Conservation (phyloP, 2,113 vertebrate species). For the Bolborhynchus lineola region DNA sequence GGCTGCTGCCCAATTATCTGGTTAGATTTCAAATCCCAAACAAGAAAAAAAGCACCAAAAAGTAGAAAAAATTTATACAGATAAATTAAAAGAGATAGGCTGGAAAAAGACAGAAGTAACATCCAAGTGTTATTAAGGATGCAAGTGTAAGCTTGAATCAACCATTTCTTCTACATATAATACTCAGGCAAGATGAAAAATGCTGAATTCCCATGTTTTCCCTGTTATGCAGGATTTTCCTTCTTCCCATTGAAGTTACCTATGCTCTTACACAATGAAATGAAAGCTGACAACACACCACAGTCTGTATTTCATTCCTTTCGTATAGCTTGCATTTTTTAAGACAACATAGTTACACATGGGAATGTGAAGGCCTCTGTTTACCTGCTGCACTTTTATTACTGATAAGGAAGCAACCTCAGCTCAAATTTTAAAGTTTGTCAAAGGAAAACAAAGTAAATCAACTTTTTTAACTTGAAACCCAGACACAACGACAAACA, state of each 20-base stretch:
- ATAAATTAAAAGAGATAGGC: background rate
- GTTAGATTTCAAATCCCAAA: background rate
- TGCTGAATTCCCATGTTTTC: background rate
- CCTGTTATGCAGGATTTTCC: background rate
- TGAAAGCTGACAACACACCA: background rate
- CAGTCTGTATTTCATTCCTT: background rate
- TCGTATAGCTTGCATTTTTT: background rate
- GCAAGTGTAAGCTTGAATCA: background rate
- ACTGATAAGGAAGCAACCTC: background rate
- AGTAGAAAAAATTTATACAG: background rate
- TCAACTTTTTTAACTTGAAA: background rate
- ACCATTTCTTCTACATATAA: background rate
- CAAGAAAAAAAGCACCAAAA: background rate
- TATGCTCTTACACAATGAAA: background rate
- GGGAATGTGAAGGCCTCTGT: background rate
- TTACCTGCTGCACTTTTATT: background rate
- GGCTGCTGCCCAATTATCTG: background rate
- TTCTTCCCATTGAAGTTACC: background rate
- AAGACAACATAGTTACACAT: background rate
- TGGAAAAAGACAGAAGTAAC: background rate
- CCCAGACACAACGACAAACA: background rate
- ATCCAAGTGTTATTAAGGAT: background rate
- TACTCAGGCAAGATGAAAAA: background rate
- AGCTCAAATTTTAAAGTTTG: background rate
- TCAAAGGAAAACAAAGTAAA: background rate